phyloP scores from a whole-genome alignment of 1,140 invertebrate species.

The Drosophila seguyi region DNA sequence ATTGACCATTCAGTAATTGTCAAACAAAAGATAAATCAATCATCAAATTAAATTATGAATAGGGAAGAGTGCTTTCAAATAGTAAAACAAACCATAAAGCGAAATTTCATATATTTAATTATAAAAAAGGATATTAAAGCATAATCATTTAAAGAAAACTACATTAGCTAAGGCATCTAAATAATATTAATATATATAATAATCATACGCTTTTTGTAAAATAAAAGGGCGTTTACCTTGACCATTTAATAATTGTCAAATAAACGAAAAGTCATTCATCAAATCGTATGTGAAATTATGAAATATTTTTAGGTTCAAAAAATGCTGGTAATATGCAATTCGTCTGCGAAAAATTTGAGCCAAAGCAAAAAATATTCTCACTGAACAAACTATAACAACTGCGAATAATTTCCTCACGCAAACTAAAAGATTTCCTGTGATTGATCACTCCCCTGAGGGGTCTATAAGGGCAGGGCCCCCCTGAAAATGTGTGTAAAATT shows the following conservation, averaged over 20 bases:
- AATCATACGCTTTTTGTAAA: not conserved
- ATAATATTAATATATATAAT: not conserved
- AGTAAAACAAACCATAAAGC: too few relatives aligned
- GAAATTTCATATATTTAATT: too few relatives aligned
- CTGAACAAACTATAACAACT: constrained; percentile 70
- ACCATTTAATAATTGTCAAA: constrained; percentile 7
- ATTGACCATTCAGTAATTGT: constrained; percentile 34
- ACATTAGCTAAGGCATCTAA: not conserved
- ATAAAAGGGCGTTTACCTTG: not conserved
- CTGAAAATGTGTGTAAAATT: constrained; percentile 52
- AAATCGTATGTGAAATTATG: not conserved
- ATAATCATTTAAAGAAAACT: not conserved
- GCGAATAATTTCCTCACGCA: constrained; percentile 59
- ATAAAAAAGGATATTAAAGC: not conserved
- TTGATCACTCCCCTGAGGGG: constrained; percentile 80
- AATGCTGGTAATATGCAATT: constrained; percentile 8
- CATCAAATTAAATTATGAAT: constrained; percentile 8
- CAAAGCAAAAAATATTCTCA: constrained; percentile 28
- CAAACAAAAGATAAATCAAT: constrained; percentile 46
- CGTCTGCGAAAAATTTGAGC: constrained; percentile 4
- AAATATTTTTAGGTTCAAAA: not conserved
- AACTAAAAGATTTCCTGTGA: constrained; percentile 55
- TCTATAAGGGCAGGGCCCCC: constrained; percentile 33
- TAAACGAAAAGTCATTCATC: constrained; percentile 14
- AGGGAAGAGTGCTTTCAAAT: not conserved